Base-by-base conservation (phyloP, 2,888 invertebrate species). In the Cistogaster globosa region DNA sequence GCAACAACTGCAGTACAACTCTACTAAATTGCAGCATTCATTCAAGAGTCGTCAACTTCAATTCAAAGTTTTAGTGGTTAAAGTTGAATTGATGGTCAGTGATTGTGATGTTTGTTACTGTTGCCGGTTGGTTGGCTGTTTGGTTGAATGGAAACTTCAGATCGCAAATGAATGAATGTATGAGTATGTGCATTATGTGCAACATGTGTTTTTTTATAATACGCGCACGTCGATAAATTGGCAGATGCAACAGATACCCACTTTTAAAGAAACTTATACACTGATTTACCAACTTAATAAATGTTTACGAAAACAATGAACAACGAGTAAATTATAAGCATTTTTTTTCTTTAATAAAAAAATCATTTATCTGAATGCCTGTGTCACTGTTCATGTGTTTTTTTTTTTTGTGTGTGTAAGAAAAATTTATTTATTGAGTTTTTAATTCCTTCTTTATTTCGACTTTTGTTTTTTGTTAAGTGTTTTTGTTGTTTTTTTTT, bases 21-120 rank as follows among this genome's bases (percentile, higher is more conserved):
- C 32, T 32, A 74, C 77, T 83, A 85, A 85, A 85, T 85, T 86
- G 86, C 78, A 77, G 84, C 87, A 84, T 67, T 85, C 85, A 85
- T 85, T 85, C 85, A 83, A 85, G 63, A 85, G 85, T 85, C 85
- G 85, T 85, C 85, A 85, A 85, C 82, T 85, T 82, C 71, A 85
- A 82, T 82, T 85, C 85, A 85, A 85, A 82, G 67, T 55, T 84
- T 84, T 78, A 78, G 78, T 82, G 78, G 51, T 85, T 85, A 82
- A 82, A 78, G 78, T 67, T 71, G 78, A 79, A 78, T 85, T 82
- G 85, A 82, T 85, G 85, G 78, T 79, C 85, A 85, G 82, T 71
- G 78, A 82, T 85, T 85, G 67, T 79, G 78, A 75, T 77, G 63
- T 79, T 74, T 85, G 69, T 83, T 82, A 38, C 68, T 85, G 84